Evolutionary conservation across 2,888 invertebrate genomes (phyloP).

Genomic region (Nemapogon koenigi): DNA sequence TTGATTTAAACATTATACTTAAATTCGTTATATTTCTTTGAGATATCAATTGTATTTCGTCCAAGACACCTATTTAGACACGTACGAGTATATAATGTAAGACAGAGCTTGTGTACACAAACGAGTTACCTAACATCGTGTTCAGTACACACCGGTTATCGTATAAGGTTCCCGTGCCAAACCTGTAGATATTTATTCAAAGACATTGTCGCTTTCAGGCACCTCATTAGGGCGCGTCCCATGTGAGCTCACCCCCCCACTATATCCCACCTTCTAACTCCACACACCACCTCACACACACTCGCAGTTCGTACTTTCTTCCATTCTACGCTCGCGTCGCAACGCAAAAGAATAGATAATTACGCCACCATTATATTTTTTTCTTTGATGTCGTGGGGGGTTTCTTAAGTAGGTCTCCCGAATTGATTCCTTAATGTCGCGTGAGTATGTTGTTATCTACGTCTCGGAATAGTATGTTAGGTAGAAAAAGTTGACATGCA

Average conservation of each 20-base stretch:
- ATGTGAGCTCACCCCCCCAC: constrained; percentile 59
- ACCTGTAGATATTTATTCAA: constrained; percentile 37
- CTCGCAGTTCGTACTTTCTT: constrained; percentile 22
- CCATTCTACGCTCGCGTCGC: not conserved
- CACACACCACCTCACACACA: constrained; percentile 18
- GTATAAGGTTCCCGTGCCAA: not conserved
- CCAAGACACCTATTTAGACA: too few species aligned
- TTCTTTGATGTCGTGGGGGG: constrained; percentile 1
- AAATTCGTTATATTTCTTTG: too few species aligned
- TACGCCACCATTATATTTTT: constrained; percentile 8
- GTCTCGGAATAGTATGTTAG: not conserved
- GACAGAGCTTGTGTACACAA: too few species aligned
- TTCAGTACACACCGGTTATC: too few species aligned
- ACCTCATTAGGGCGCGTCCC: constrained; percentile 65
- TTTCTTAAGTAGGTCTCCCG: not conserved
- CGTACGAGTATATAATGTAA: too few species aligned
- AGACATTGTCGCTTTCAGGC: constrained; percentile 66
- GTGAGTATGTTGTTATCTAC: not conserved
- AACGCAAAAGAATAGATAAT: constrained; percentile 8
- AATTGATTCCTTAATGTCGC: not conserved
- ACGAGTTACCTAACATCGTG: too few species aligned
- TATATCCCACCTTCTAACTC: constrained; percentile 48
- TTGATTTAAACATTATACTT: too few species aligned
- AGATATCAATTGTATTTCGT: too few species aligned
- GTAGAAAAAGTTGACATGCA: not conserved